Evolutionary conservation across 1,140 invertebrate genomes (phyloP), one percentile per base, ranked within the genome.

Genomic region (Drosophila nasuta): DNA sequence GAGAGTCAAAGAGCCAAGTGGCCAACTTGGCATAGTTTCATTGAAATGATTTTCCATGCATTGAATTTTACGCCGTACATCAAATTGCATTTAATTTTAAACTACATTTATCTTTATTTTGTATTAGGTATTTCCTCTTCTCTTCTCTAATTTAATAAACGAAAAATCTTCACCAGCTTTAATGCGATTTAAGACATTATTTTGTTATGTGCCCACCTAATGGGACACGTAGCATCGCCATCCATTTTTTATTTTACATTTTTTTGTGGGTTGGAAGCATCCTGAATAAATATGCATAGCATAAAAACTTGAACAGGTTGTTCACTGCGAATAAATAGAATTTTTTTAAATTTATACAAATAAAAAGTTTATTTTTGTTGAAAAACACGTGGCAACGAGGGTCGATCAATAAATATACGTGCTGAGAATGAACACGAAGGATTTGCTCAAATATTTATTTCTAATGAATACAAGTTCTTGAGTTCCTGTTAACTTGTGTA

Each of bases 11-110:
- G 11, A 7, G 28, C 15, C 35, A 59, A 66, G 54, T 60, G 64
- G 28, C 56, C 71, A 48, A 56, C 45, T 65, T 57, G 62, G 62
- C 68, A 71, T 30, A 73, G 46, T 59, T 72, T 64, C 10, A 30
- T 11, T 30, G 41, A 28, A 48, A 15, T 10, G 10, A 52, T 30
- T 30, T 11, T 5, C 28, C 13, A 25, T 10, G 41, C 52, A 45
- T 45, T 11, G 5, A 15, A 38, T 38, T 3, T 10, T 38, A 2
- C 35, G 8, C 7, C 0, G 8, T 10, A 38, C 35, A 38, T 38
- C 35, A 38, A 30, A 54, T 25, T 49, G 10, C 49, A 25, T 62
- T 48, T 17, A 25, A 49, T 1, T 54, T 25, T 25, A 30, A 52
- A 13, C 10, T 48, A 25, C 5, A 48, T 20, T 13, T 1, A 15